These are phyloP conservation scores for Rostratula benghalensis DNA, from an alignment of 2,113 vertebrate genomes.

Conservation along the genomic window DNA sequence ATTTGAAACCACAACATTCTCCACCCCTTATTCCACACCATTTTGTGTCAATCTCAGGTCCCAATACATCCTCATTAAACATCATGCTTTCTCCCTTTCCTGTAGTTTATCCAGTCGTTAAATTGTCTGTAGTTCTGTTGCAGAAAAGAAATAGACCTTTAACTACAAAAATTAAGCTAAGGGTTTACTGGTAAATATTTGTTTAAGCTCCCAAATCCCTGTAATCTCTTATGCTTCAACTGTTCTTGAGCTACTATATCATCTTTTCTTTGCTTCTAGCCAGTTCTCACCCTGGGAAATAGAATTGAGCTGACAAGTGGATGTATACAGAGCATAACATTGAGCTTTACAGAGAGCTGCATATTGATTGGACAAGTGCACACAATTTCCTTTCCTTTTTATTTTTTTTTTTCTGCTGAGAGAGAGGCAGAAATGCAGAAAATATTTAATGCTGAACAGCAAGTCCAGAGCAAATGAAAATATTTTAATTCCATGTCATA, in stretches of 20 bases:
- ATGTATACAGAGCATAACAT: background rate
- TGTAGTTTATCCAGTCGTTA: background rate
- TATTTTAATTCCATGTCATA: background rate
- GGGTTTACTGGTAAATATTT: constrained; percentile 9
- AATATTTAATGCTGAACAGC: background rate
- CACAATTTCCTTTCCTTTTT: background rate
- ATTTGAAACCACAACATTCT: background rate
- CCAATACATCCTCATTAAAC: background rate
- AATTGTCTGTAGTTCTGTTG: background rate
- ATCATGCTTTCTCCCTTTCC: background rate
- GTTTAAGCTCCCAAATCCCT: constrained; percentile 15
- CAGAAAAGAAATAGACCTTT: background rate
- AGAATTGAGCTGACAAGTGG: background rate
- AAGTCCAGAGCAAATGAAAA: background rate
- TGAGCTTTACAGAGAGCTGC: background rate
- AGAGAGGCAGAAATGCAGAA: background rate
- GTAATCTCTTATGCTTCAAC: background rate
- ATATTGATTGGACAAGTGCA: background rate
- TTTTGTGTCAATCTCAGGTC: background rate
- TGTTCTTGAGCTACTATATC: background rate
- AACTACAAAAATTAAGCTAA: constrained; percentile 17
- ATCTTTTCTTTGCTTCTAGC: background rate
- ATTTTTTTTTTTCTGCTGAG: background rate
- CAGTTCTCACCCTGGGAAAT: background rate
- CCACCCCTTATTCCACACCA: background rate